Evolutionary conservation across 2,888 invertebrate genomes (phyloP), one percentile per base, ranked within the genome.

Genomic region (Siphlonurus alternatus): DNA sequence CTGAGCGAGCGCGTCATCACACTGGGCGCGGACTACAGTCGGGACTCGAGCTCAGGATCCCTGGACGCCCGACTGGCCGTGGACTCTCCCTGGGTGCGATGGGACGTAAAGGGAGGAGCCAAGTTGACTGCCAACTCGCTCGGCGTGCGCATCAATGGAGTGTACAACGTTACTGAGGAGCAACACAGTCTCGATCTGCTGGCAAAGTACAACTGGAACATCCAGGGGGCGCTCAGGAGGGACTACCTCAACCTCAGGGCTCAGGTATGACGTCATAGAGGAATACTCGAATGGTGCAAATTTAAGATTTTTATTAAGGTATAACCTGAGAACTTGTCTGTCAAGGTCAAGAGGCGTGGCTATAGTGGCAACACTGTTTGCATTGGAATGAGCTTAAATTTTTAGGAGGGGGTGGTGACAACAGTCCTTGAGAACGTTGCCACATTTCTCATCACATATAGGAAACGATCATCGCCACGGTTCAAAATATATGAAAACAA

Each of bases 141-240:
- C 5, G 56, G 56, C 22, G 5, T 56, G 22, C 5, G 56, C 7
- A 20, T 56, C 15, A 56, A n/a, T 56, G 56, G 56, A 3, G n/a
- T n/a, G 7, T 56, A 56, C 56, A 56, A 56, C 22, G n/a, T 56
- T 10, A 56, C 7, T 7, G 56, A 56, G 5, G 7, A 5, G 56
- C 56, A 56, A n/a, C 56, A 56, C n/a, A 20, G 15, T 20, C 5
- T 56, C 5, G 56, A 56, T 7, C n/a, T 56, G 5, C 7, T n/a
- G n/a, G n/a, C 56, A 5, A 56, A 56, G 22, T 56, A 56, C 56
- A 56, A 56, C n/a, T 56, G 56, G 56, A 56, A 56, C 22, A n/a
- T 20, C 7, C 56, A 56, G 20, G 56, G 56, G 7, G 56, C 56
- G n/a, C 56, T 56, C 5, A 56, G 22, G 22, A 56, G 56, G 20